Base-by-base conservation (phyloP, 1,140 invertebrate species). In the Brachionus rubens region DNA sequence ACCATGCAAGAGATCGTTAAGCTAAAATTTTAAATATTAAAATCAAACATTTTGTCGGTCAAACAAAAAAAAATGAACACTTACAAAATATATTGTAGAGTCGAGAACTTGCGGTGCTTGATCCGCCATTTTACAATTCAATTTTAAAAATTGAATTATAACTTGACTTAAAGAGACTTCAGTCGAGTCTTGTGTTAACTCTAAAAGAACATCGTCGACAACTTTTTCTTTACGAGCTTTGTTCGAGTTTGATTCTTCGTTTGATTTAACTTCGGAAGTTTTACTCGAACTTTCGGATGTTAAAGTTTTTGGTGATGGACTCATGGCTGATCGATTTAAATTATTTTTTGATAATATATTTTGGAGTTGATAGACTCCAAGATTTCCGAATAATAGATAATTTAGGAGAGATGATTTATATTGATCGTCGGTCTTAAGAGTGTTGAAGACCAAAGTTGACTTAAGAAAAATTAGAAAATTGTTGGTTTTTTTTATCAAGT, bases 301-400 rank as follows among this genome's bases (percentile, higher is more conserved):
- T 9, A 36, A 2, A 36, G 54, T 19, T 19, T n/a, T 59, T 36
- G 30, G 54, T n/a, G n/a, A 33, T 7, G 54, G 28, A 3, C 5
- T 47, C 2, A 16, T 24, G 16, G 9, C 6, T 28, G 26, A 28
- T 46, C 33, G 41, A 6, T 14, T 70, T n/a, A 12, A 14, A 30
- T 72, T 30, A 0, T 33, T 21, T 5, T 50, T 16, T 19, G 19
- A 19, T 30, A 48, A 12, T 26, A 41, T 26, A 21, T 65, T 65
- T 41, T 65, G 59, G 19, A 65, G 41, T 2, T 65, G 59, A 43
- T 65, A 41, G 33, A 50, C 9, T 30, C 46, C 30, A 6, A 72
- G 30, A 30, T 72, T 72, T 21, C 68, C 68, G 21, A 72, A 72
- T 14, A 72, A 16, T 12, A 72, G 36, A 50, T 72, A 72, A 21